Evolutionary conservation across 2,797 vertebrate genomes (phyloP).

Genomic region (Chloroceryle inda): DNA sequence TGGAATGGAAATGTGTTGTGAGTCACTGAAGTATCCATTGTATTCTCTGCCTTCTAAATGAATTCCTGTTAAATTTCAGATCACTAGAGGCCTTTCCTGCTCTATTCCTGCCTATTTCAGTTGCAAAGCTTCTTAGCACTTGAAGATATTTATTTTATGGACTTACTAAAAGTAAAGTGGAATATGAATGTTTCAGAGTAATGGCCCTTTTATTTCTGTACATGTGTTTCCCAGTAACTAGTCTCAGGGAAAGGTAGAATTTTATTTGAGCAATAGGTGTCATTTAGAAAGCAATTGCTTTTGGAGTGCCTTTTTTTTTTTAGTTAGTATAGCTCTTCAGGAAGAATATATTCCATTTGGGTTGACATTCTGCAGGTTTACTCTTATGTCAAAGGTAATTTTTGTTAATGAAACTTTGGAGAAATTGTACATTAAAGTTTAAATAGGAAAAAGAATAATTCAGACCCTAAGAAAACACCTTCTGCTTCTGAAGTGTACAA

Average conservation of each 20-base stretch:
- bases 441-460: neutral
- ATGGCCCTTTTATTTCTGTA: neutral
- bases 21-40: neutral
- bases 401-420: neutral
- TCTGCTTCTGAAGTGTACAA: neutral
- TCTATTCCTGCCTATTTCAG: neutral
- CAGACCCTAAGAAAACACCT: neutral
- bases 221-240: neutral
- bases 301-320: neutral
- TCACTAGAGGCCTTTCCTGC: neutral
- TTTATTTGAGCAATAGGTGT: neutral
- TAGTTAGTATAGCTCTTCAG: neutral
- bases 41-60: neutral
- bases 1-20: neutral
- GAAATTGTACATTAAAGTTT: neutral
- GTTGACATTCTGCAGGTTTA: neutral
- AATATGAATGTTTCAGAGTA: neutral
- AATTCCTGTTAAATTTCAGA: neutral
- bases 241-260: neutral
- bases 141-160: neutral
- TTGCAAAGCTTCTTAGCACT: neutral
- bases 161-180: neutral
- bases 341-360: neutral
- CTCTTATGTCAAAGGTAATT: neutral
- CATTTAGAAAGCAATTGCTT: neutral